Evolutionary conservation across 2,888 invertebrate genomes (phyloP).

Genomic region (Cantharis lateralis): DNA sequence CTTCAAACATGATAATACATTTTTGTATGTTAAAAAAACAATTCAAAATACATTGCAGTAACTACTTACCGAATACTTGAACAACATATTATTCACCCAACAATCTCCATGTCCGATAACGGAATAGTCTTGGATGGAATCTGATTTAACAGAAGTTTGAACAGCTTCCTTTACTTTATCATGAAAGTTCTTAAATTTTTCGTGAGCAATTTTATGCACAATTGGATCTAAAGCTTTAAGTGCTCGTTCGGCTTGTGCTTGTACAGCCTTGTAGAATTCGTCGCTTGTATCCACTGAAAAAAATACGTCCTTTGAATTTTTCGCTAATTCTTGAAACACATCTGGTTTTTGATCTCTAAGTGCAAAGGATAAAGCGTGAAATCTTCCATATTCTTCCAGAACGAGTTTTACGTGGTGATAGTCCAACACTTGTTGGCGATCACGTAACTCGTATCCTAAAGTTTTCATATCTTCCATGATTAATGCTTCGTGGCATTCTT

Average conservation of each 20-base stretch:
- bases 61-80: conserved; percentile 18
- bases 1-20: not conserved
- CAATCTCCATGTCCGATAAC: conserved; percentile 33
- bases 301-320: conserved; percentile 29
- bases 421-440: conserved; percentile 36
- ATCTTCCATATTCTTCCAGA: conserved; percentile 40
- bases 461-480: conserved; percentile 41
- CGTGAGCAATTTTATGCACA: conserved; percentile 21
- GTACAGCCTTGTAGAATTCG: not conserved
- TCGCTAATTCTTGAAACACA: conserved; percentile 31
- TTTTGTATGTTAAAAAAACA: not conserved
- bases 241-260: not conserved
- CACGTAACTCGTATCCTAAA: conserved; percentile 38
- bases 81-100: conserved; percentile 37
- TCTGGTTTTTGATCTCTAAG: conserved; percentile 38
- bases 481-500: conserved; percentile 36
- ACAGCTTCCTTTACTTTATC: conserved; percentile 16
- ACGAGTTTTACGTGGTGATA: conserved; percentile 39
- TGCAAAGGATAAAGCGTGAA: conserved; percentile 44
- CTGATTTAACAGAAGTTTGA: not conserved
- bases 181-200: conserved; percentile 28
- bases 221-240: conserved; percentile 13
- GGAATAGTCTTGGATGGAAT: conserved; percentile 6
- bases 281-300: conserved; percentile 9
- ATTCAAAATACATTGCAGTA: not conserved